These are phyloP conservation scores for Trichosurus vulpecula DNA, from an alignment of 2,797 vertebrate species.

Conservation along the genomic window DNA sequence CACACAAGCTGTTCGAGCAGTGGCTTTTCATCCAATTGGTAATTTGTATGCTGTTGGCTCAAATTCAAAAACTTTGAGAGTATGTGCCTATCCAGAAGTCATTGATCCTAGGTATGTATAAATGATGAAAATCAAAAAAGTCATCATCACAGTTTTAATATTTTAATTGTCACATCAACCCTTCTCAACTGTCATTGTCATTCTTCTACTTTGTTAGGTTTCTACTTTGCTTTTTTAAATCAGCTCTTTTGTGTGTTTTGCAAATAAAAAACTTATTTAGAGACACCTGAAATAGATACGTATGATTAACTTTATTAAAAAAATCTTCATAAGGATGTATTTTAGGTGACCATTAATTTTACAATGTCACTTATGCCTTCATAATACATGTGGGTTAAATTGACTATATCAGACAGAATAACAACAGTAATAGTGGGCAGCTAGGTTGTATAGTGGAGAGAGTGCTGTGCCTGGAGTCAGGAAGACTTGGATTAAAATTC, in stretches of 20 bases:
- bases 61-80: conserved; percentile 97
- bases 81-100: conserved; percentile 94
- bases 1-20: conserved; percentile 96
- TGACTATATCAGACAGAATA: neutral
- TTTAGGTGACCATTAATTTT: neutral
- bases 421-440: neutral
- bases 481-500: neutral
- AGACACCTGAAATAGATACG: neutral
- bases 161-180: conserved; percentile 11
- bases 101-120: conserved; percentile 87
- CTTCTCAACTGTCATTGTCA: conserved; percentile 36
- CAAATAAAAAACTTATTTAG: conserved; percentile 38
- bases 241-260: neutral
- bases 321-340: neutral
- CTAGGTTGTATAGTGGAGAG: neutral
- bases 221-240: conserved; percentile 42
- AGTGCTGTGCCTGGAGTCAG: neutral
- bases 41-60: conserved; percentile 96
- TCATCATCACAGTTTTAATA: conserved; percentile 16
- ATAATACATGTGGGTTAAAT: neutral
- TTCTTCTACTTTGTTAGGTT: conserved; percentile 46
- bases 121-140: neutral
- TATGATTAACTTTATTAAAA: conserved; percentile 19
- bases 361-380: neutral
- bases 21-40: conserved; percentile 96